These are phyloP conservation scores for Harpagus bidentatus DNA, from an alignment of 2,113 vertebrate genomes.

Conservation along the genomic window DNA sequence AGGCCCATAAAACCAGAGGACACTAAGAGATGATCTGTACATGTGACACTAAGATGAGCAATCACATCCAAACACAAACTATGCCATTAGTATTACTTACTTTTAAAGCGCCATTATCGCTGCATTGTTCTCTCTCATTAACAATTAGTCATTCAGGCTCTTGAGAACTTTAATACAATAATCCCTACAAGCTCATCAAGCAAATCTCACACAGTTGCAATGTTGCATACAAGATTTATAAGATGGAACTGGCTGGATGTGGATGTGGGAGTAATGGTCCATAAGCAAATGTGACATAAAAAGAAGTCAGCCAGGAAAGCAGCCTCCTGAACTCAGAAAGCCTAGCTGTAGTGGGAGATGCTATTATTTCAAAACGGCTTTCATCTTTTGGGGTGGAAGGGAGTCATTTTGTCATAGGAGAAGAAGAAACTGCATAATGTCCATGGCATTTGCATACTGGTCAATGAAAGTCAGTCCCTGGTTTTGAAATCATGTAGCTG, in stretches of 20 bases:
- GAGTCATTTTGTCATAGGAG: background rate
- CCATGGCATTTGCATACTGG: background rate
- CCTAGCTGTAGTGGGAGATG: background rate
- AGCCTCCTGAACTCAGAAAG: conserved; percentile 8
- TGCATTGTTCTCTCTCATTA: conserved; percentile 25
- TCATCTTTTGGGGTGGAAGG: background rate
- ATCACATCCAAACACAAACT: background rate
- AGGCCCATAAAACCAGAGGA: background rate
- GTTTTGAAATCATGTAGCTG: background rate
- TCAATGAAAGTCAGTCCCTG: background rate
- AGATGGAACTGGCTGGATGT: background rate
- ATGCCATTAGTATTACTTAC: conserved; percentile 44
- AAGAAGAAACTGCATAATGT: background rate
- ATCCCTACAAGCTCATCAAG: conserved; percentile 11
- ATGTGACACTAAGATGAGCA: background rate
- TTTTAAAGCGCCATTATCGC: conserved; percentile 7
- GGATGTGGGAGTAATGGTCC: conserved; percentile 41
- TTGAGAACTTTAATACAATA: conserved; percentile 47
- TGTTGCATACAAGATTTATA: conserved; percentile 43
- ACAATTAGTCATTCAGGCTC: conserved; percentile 26
- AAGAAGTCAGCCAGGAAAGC: conserved; percentile 1
- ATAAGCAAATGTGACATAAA: conserved; percentile 40
- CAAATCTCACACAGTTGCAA: background rate
- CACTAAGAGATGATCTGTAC: background rate
- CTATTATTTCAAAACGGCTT: background rate